Conservation (phyloP, 2,113 vertebrate genomes). For the Amphilophus citrinellus region DNA sequence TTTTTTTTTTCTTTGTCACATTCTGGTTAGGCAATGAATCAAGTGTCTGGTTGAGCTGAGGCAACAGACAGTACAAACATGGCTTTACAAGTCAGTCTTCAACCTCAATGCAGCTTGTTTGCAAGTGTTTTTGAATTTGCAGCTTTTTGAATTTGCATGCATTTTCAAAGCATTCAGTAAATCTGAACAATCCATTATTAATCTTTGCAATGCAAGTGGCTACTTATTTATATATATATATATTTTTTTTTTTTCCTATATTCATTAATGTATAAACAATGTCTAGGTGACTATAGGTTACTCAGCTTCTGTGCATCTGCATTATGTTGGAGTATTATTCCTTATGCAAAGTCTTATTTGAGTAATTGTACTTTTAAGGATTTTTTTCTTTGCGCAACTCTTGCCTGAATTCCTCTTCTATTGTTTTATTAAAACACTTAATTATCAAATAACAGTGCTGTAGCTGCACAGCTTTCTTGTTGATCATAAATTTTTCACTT, state of each 20-base stretch:
- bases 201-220: neutral
- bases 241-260: neutral
- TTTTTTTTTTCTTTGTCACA: constrained; percentile 16
- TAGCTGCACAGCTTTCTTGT: neutral
- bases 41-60: constrained; percentile 22
- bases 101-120: neutral
- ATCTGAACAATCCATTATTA: constrained; percentile 42
- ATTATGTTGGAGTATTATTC: neutral
- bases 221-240: constrained; percentile 14
- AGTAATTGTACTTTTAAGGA: constrained; percentile 12
- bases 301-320: neutral
- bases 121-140: neutral
- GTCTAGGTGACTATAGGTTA: neutral
- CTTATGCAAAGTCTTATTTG: constrained; percentile 5
- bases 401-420: neutral
- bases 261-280: constrained; percentile 22
- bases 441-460: constrained; percentile 4
- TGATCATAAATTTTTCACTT: neutral
- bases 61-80: neutral
- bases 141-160: neutral
- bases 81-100: neutral
- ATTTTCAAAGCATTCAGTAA: constrained; percentile 15
- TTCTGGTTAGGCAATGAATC: constrained; percentile 40
- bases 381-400: neutral
- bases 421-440: constrained; percentile 23